These are phyloP conservation scores for Ametastegia equiseti DNA, from an alignment of 2,888 invertebrate genomes.

Conservation along the genomic window DNA sequence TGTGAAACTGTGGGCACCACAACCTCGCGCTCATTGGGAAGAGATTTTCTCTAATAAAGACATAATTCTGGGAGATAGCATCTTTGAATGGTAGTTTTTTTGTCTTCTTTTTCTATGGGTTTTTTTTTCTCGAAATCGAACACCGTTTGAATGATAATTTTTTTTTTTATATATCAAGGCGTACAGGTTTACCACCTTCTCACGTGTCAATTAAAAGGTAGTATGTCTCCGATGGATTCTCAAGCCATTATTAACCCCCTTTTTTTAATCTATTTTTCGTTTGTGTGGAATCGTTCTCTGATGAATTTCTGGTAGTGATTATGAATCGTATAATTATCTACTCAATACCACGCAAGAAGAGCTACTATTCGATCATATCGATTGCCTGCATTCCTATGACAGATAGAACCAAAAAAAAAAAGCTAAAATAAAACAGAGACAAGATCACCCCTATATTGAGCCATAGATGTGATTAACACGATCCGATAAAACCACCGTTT, in stretches of 20 bases:
- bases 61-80: slow-evolving; percentile 36
- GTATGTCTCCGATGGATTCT: background rate
- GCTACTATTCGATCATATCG: background rate
- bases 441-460: slow-evolving; percentile 34
- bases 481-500: background rate
- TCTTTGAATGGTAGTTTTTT: background rate
- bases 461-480: background rate
- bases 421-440: background rate
- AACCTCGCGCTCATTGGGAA: background rate
- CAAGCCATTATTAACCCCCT: background rate
- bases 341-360: background rate
- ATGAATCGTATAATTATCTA: slow-evolving; percentile 33
- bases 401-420: background rate
- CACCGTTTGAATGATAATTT: slow-evolving; percentile 10
- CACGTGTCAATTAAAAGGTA: too few relatives aligned
- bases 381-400: background rate
- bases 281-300: background rate
- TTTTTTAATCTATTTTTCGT: background rate
- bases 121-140: background rate
- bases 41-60: slow-evolving; percentile 44
- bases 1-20: background rate
- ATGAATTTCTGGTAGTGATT: background rate
- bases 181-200: background rate
- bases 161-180: too few relatives aligned
- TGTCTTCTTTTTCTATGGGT: background rate